phyloP scores from a whole-genome alignment of 2,888 invertebrate species.

The Pseudococcus longispinus region DNA sequence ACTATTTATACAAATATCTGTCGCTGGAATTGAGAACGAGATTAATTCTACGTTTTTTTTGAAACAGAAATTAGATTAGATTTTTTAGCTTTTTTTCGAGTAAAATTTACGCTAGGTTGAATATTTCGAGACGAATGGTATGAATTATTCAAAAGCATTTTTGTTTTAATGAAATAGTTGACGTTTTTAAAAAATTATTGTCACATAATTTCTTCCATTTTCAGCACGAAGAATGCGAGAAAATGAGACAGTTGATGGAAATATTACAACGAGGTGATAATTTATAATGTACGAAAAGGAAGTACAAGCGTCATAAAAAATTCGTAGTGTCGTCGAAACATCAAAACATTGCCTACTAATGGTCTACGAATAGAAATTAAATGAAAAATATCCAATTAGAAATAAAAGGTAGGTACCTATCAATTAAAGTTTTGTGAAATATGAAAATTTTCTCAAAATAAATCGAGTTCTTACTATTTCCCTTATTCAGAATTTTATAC shows the following conservation, averaged over 20 bases:
- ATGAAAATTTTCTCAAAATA: no score
- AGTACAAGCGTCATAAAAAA: not conserved
- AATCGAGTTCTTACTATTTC: no score
- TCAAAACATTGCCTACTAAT: no score
- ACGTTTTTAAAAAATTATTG: not conserved
- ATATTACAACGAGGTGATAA: not conserved
- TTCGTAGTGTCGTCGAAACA: not conserved
- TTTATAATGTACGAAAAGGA: not conserved
- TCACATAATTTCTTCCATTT: not conserved
- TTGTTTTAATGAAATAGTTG: not conserved
- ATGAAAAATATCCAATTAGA: no score
- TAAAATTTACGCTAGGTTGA: not conserved
- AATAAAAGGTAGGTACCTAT: no score
- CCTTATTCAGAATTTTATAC: no score
- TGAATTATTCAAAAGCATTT: not conserved
- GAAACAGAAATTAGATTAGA: not conserved
- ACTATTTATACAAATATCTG: not conserved
- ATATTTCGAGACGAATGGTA: not conserved
- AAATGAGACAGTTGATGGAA: not conserved
- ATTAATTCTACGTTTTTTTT: not conserved
- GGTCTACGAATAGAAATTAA: no score
- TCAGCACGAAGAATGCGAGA: not conserved
- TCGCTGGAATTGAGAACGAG: not conserved
- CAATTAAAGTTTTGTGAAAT: no score
- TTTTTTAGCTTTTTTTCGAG: not conserved